phyloP scores from a whole-genome alignment of 2,113 vertebrate species.

The Egretta garzetta region DNA sequence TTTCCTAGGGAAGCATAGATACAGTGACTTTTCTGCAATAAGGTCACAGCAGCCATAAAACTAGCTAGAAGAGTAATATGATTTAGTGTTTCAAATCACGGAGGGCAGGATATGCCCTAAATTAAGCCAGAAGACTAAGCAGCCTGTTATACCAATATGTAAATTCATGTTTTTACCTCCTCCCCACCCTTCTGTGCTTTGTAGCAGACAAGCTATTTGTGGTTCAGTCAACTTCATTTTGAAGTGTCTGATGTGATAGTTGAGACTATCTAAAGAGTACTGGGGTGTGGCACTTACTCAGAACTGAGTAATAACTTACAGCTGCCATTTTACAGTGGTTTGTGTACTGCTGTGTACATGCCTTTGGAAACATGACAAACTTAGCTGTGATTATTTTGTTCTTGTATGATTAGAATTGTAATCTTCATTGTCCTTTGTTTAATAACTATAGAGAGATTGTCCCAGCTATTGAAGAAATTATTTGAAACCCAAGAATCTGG shows the following conservation, averaged over 20 bases:
- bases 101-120: background rate
- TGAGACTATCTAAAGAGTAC: background rate
- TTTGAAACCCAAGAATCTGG: slow-evolving; percentile 99
- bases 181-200: background rate
- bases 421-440: slow-evolving; percentile 37
- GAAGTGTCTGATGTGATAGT: background rate
- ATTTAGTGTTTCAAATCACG: background rate
- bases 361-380: background rate
- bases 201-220: background rate
- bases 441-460: slow-evolving; percentile 88
- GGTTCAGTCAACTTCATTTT: background rate
- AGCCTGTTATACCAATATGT: background rate
- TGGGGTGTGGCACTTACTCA: background rate
- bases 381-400: background rate
- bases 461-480: slow-evolving; percentile 96
- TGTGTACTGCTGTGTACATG: background rate
- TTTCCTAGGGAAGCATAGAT: background rate
- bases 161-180: background rate
- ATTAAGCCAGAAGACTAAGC: background rate
- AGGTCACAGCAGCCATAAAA: background rate
- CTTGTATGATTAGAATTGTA: background rate
- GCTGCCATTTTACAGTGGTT: background rate
- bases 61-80: background rate
- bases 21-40: background rate
- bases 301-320: background rate